Base-by-base conservation (phyloP, 2,113 vertebrate genomes). In the Ammospiza caudacuta region DNA sequence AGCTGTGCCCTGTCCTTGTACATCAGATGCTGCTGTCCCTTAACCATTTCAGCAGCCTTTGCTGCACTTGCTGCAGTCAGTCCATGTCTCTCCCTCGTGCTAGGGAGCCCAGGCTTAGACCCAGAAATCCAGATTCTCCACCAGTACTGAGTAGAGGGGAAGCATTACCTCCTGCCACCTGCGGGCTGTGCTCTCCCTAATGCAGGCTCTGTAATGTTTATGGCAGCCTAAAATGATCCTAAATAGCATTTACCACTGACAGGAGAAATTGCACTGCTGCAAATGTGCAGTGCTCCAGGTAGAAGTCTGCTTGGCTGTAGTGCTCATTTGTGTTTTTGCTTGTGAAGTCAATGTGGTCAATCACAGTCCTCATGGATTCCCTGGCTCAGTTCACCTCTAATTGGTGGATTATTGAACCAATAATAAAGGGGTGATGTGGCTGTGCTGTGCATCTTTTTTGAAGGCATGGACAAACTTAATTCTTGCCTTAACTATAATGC, bases 31-130 rank as follows among this genome's bases (percentile, higher is more conserved):
- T 83, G 49, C 28, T 29, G 31, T 41, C 12, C 16, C 24, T 52
- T 57, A 35, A 52, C 9, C 27, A 66, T 49, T 31, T 77, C 24
- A 62, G 37, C 46, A 79, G 21, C 46, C 14, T 79, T 72, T 75
- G 43, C 62, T 86, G 57, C 52, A 24, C 43, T 54, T 31, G 19
- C 29, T 69, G 24, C 54, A 43, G 18, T 39, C 35, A 57, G 8
- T 52, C 47, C 20, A 2, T 4, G 5, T 57, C 11, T 35, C 5
- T 46, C 8, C 24, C 15, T 64, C 2, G 1, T 28, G 5, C 16
- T 44, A 22, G 22, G 15, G 17, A 83, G 24, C 29, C 54, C 77
- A 55, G 51, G 20, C 25, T 39, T 20, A 17, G 17, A n/a, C 8
- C 3, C 20, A 54, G 24, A 49, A n/a, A 63, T 66, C 51, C 55